Evolutionary conservation across 1,140 invertebrate species (phyloP).

Genomic region (Matsumurasca onukii): DNA sequence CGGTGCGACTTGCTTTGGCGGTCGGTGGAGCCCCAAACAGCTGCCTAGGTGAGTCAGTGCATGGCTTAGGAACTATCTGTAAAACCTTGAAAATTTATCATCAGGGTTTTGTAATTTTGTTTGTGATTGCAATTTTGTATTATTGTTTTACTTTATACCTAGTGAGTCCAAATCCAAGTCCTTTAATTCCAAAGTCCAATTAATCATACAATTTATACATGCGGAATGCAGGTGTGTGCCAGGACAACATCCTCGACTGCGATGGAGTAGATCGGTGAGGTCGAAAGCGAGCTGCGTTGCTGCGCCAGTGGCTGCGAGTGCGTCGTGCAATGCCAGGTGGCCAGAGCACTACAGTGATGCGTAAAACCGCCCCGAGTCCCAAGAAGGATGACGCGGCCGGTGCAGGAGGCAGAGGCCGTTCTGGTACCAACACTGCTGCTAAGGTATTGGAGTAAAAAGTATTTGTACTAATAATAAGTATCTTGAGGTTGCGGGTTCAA

Average conservation of each 20-base stretch:
- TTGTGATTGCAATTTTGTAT: too few relatives aligned
- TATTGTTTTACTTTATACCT: too few relatives aligned
- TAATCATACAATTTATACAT: too few relatives aligned
- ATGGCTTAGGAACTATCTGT: too few relatives aligned
- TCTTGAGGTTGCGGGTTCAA: too few relatives aligned
- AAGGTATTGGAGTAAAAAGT: constrained; percentile 12
- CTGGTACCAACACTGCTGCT: not conserved
- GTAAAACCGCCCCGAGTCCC: constrained; percentile 26
- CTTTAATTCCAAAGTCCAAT: too few relatives aligned
- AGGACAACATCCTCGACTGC: constrained; percentile 78
- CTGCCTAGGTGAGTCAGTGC: constrained; percentile 65
- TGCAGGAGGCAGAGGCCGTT: constrained; percentile 3
- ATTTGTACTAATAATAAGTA: too few relatives aligned
- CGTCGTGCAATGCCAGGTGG: constrained; percentile 38
- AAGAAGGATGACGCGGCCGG: constrained; percentile 13
- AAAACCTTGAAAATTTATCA: too few relatives aligned
- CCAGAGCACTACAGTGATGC: constrained; percentile 38
- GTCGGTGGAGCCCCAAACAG: constrained; percentile 81
- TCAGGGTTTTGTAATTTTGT: too few relatives aligned
- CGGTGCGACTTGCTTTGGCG: constrained; percentile 90
- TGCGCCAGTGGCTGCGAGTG: constrained; percentile 25
- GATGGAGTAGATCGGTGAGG: constrained; percentile 63
- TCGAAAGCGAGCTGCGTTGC: constrained; percentile 23
- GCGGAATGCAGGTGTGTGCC: constrained; percentile 65
- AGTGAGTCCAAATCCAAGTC: too few relatives aligned